Evolutionary conservation across 2,888 invertebrate species (phyloP), one percentile per base, ranked within the genome.

Genomic region (Hanleya hanleyi): DNA sequence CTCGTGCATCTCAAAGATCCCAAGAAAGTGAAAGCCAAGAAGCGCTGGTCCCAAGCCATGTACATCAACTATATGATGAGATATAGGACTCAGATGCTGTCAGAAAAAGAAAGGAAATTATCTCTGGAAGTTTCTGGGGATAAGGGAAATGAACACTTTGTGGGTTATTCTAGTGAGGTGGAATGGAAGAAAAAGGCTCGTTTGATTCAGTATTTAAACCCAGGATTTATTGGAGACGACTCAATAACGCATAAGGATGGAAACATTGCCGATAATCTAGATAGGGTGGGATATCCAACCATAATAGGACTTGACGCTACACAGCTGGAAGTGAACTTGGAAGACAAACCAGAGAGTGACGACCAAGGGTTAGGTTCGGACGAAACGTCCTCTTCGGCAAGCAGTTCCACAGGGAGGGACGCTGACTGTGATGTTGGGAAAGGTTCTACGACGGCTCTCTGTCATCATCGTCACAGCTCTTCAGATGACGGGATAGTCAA

Each of bases 41-140:
- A 74, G 41, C 64, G 75, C 18, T 73, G 71, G 80, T 74, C 70
- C 50, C 80, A 81, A 67, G 79, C 78, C 22, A 81, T 84, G 83
- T 84, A 84, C 71, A 81, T 84, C 64, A 79, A 81, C 62, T 84
- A 84, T 67, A 78, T 84, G 6, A 76, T 84, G 74, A 76, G 76
- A 26, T 79, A 76, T 64, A 67, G 83, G 26, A 57, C 57, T 29
- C 22, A 22, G 29, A 64, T 75, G 15, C 18, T 71, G 47, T 57
- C 57, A 9, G 29, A 57, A 7, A 18, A 32, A 3, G 32, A 57
- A 26, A 22, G 22, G 29, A 57, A 57, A 29, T 22, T 29, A 4
- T n/a, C n/a, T n/a, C 2, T 29, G 22, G 22, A 26, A 22, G 15
- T 15, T 22, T 26, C 18, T 18, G 1, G 29, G 32, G 22, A 18